Percentiles rank a stretch among this genome's conserved stretches.
Evolutionary conservation across 2,888 invertebrate genomes (phyloP).

Genomic region (Papilio elwesi): DNA sequence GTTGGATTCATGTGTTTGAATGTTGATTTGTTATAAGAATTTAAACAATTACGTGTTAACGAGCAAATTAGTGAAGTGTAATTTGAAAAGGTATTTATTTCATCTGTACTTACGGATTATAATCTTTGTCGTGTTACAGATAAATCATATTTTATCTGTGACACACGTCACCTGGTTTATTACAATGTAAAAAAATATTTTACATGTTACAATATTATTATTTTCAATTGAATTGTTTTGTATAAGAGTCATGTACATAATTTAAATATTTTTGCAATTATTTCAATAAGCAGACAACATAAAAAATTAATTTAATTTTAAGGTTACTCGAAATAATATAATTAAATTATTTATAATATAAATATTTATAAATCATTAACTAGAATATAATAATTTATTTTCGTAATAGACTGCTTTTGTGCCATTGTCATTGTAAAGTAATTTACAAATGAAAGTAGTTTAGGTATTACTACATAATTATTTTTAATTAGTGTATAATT

Average conservation of each 20-base stretch:
- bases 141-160: too few species aligned
- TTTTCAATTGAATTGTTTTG: background rate
- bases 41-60: background rate
- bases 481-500: background rate
- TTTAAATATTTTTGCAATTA: background rate
- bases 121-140: too few species aligned
- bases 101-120: background rate
- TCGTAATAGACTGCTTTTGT: background rate
- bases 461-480: background rate
- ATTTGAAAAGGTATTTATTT: background rate
- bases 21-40: constrained; percentile 13
- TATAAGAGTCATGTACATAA: background rate
- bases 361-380: background rate
- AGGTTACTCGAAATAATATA: background rate
- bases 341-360: background rate
- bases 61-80: background rate
- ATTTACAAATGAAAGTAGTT: constrained; percentile 3
- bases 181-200: background rate
- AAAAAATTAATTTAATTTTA: too few species aligned
- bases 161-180: too few species aligned
- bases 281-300: background rate
- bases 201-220: background rate
- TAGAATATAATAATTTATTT: background rate
- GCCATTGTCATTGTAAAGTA: constrained; percentile 2
- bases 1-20: constrained; percentile 34